phyloP scores from a whole-genome alignment of 1,140 invertebrate genomes.

The Euglossa dilemma region DNA sequence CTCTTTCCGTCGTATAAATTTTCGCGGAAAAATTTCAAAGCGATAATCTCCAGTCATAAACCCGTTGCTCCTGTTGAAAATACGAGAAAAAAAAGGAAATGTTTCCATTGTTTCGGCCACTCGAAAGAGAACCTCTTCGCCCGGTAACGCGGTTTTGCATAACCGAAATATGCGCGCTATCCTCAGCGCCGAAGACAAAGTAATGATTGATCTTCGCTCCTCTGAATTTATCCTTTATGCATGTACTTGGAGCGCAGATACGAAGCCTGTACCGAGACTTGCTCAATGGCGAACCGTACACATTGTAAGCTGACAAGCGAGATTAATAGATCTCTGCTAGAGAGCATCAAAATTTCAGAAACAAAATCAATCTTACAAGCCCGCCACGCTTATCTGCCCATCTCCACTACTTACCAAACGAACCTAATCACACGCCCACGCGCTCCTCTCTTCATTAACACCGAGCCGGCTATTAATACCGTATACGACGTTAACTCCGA shows the following conservation, averaged over 20 bases:
- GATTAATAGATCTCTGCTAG: constrained; percentile 5
- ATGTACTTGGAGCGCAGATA: too few relatives aligned
- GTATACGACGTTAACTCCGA: not conserved
- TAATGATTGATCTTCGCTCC: not conserved
- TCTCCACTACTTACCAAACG: not conserved
- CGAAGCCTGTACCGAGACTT: not conserved
- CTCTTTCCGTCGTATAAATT: too few relatives aligned
- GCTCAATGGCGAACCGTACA: not conserved
- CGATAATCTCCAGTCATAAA: too few relatives aligned
- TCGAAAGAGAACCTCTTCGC: not conserved
- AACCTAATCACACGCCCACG: constrained; percentile 1
- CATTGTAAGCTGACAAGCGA: constrained; percentile 1
- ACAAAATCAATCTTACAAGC: not conserved
- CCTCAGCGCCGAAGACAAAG: not conserved
- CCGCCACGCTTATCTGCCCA: not conserved
- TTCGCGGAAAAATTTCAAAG: too few relatives aligned
- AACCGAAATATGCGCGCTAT: not conserved
- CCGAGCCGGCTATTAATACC: constrained; percentile 7
- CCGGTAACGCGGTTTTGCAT: not conserved
- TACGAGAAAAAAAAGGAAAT: not conserved
- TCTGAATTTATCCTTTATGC: not conserved
- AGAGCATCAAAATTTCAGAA: constrained; percentile 1
- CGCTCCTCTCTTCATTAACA: constrained; percentile 4
- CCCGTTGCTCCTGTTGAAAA: not conserved
- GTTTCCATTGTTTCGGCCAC: not conserved